Evolutionary conservation across 37 sponge, comb jelly and placozoan species (phyloP).

Genomic region (Amphimedon queenslandica): DNA sequence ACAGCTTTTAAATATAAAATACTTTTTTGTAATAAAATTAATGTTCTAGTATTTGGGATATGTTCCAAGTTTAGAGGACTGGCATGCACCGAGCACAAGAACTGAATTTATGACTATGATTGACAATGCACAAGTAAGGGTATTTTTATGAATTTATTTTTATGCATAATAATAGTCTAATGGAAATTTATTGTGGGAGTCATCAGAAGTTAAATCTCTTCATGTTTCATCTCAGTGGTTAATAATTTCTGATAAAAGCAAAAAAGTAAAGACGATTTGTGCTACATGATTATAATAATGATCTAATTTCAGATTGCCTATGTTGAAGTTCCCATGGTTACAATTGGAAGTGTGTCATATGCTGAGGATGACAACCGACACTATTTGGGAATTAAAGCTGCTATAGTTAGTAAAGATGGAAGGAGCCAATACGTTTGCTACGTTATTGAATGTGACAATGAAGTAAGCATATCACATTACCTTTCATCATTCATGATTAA

Average conservation of each 20-base stretch:
- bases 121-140: conserved; percentile 67
- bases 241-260: conserved; percentile 60
- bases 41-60: conserved; percentile 71
- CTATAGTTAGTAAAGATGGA: background rate
- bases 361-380: conserved; percentile 83
- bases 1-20: background rate
- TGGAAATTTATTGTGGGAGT: conserved; percentile 65
- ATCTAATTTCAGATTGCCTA: conserved; percentile 46
- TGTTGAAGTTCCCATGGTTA: conserved; percentile 39
- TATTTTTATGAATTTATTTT: background rate
- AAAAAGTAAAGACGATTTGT: conserved; percentile 46
- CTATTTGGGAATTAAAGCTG: conserved; percentile 68
- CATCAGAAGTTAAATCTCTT: conserved; percentile 47
- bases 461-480: too few species aligned
- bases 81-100: conserved; percentile 59
- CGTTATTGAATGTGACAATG: conserved; percentile 75
- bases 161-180: conserved; percentile 19
- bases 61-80: conserved; percentile 52
- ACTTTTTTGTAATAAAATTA: background rate
- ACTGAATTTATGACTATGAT: conserved; percentile 69
- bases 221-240: conserved; percentile 72
- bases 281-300: background rate
- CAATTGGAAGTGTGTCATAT: conserved; percentile 73
- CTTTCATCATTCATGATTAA: background rate
- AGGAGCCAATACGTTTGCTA: conserved; percentile 48